Percentiles rank a stretch among this genome's conserved stretches.
Evolutionary conservation across 2,888 invertebrate species (phyloP).

Genomic region (Cantharis rufa): DNA sequence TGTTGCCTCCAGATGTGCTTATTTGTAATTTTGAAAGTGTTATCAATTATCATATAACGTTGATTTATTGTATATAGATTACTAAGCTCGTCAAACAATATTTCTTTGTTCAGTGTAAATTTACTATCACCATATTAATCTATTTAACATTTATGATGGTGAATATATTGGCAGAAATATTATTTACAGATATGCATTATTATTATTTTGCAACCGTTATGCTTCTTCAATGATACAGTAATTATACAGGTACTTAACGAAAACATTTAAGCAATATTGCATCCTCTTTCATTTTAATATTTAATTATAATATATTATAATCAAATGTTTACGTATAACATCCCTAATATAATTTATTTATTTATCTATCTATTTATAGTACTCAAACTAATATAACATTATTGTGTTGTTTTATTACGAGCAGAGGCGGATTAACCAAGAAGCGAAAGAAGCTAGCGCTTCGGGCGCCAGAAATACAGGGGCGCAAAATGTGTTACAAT

Average conservation of each 20-base stretch:
- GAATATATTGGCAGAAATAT: not conserved
- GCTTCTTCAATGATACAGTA: not conserved
- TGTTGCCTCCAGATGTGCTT: not conserved
- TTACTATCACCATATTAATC: not conserved
- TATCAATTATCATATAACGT: not conserved
- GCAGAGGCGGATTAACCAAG: no score
- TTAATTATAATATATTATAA: no score
- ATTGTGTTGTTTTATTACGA: no score
- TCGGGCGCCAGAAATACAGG: no score
- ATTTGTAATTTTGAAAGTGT: not conserved
- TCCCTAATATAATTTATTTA: no score
- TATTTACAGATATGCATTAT: not conserved
- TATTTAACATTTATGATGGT: not conserved
- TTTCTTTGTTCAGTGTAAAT: not conserved
- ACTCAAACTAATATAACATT: no score
- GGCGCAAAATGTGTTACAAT: no score
- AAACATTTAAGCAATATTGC: not conserved
- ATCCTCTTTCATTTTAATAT: no score
- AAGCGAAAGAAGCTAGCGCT: no score
- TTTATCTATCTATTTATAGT: no score
- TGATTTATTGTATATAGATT: not conserved
- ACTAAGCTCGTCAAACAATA: not conserved
- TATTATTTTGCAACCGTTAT: not conserved
- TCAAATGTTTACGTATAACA: no score
- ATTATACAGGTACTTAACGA: not conserved